A percentile compares a stretch with the other conserved stretches of the same genome.
Evolutionary conservation across 2,797 vertebrate genomes (phyloP).

Genomic region (Neosalanx taihuensis): DNA sequence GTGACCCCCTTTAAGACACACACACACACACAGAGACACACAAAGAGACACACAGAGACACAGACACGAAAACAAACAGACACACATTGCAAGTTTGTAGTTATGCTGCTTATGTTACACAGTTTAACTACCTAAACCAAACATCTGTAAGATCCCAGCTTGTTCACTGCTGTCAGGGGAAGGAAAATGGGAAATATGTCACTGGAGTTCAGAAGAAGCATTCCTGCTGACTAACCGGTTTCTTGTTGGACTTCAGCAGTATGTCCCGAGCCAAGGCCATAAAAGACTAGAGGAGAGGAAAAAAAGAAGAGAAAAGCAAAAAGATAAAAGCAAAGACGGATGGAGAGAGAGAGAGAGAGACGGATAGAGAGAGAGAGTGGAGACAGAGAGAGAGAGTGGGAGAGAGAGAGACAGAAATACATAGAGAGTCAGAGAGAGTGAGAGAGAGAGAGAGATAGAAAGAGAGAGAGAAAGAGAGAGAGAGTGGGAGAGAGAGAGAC

Average conservation of each 20-base stretch:
- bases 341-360: neutral
- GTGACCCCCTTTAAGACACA: conserved; percentile 51
- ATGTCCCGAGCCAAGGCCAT: conserved; percentile 84
- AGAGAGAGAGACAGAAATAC: conserved; percentile 8
- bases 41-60: neutral
- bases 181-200: neutral
- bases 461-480: neutral
- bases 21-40: neutral
- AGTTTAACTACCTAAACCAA: neutral
- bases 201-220: neutral
- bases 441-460: neutral
- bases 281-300: conserved; percentile 75
- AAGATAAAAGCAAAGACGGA: conserved; percentile 9
- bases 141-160: neutral
- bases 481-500: conserved; percentile 2
- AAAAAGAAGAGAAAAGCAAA: neutral
- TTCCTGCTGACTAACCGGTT: conserved; percentile 65
- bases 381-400: conserved; percentile 3
- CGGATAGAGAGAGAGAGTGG: neutral
- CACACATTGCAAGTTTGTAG: neutral
- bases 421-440: conserved; percentile 4
- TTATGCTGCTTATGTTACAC: neutral
- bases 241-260: conserved; percentile 79
- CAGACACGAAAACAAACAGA: neutral
- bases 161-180: neutral